Conservation (phyloP, 2,888 invertebrate genomes). For the Hemithea aestivaria region DNA sequence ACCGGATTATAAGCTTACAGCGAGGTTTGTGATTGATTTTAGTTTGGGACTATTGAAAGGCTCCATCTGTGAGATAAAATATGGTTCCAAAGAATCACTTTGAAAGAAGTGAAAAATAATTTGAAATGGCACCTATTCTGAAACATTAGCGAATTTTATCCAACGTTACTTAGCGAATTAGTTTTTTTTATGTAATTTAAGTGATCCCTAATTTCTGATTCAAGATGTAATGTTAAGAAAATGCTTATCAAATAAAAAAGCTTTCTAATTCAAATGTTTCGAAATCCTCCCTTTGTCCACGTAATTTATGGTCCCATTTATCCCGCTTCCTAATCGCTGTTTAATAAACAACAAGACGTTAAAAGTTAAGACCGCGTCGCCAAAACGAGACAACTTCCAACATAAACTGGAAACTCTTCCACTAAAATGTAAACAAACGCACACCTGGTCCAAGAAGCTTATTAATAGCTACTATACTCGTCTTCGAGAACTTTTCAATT, state of each 20-base stretch:
- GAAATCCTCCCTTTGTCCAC: background rate
- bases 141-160: no score
- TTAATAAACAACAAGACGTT: constrained; percentile 9
- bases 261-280: background rate
- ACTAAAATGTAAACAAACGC: constrained; percentile 10
- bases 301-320: background rate
- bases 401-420: constrained; percentile 6
- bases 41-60: constrained; percentile 7
- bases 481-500: constrained; percentile 4
- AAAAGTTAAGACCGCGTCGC: constrained; percentile 11
- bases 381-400: constrained; percentile 10
- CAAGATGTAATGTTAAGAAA: no score
- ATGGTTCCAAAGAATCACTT: no score
- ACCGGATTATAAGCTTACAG: constrained; percentile 14
- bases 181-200: no score
- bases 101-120: no score
- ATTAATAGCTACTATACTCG: constrained; percentile 1
- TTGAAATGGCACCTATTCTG: no score
- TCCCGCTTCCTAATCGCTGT: constrained; percentile 3
- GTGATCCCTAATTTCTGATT: no score
- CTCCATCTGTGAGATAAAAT: background rate
- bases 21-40: constrained; percentile 21
- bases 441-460: constrained; percentile 14
- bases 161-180: no score
- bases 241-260: no score